Evolutionary conservation across 2,113 vertebrate species (phyloP).

Genomic region (Gasterosteus nipponicus): DNA sequence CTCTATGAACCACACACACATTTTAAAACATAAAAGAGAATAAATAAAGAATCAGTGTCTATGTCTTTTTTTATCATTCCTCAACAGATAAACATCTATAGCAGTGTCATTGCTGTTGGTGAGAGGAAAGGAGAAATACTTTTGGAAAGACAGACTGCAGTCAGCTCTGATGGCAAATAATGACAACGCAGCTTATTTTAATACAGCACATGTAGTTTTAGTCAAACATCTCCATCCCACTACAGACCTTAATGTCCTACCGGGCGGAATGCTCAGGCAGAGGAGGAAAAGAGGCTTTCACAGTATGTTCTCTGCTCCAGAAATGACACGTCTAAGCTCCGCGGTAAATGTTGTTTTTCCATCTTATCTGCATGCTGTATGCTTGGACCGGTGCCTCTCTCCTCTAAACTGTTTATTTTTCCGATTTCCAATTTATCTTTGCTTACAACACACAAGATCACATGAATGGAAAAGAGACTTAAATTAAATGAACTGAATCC

Average conservation of each 20-base stretch:
- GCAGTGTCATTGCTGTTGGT: not conserved
- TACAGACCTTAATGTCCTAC: constrained; percentile 3
- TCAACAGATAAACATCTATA: too few relatives aligned
- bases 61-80: constrained; percentile 3
- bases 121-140: not conserved
- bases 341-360: constrained; percentile 1
- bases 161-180: not conserved
- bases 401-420: not conserved
- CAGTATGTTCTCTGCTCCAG: constrained; percentile 1
- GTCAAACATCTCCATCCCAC: constrained; percentile 3
- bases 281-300: constrained; percentile 13
- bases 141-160: not conserved
- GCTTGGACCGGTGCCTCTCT: not conserved
- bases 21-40: not conserved
- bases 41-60: not conserved
- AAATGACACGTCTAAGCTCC: constrained; percentile 1
- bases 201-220: not conserved
- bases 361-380: not conserved
- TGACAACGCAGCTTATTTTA: not conserved
- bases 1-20: not conserved
- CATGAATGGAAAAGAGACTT: not conserved
- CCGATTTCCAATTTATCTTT: not conserved
- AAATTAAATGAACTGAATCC: not conserved
- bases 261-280: not conserved
- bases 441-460: not conserved